Base-by-base conservation (phyloP, 2,113 vertebrate genomes). In the Tyto alba region DNA sequence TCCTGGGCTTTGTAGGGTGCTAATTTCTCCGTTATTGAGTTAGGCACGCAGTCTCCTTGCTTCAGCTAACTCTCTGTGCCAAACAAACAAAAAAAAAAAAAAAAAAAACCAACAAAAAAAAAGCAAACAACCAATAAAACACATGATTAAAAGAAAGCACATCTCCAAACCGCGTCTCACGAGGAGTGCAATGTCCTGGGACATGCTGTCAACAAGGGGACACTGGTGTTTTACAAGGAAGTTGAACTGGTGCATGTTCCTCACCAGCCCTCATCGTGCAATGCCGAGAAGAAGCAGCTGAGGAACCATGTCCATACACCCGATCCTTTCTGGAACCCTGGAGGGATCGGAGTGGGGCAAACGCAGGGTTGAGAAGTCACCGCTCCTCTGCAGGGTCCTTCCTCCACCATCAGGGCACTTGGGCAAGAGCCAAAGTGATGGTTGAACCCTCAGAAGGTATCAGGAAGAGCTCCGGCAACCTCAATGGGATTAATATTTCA, bases 91-190 rank as follows among this genome's bases (percentile, higher is more conserved):
- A n/a, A n/a, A n/a, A n/a, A n/a, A n/a, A n/a, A 71, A 73, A 72
- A 32, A 2, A 22, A 73, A 74, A 62, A 41, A 2, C 29, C 9
- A 30, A 57, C 29, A n/a, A n/a, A n/a, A n/a, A n/a, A n/a, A n/a
- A n/a, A n/a, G n/a, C n/a, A n/a, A n/a, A n/a, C n/a, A n/a, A n/a
- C 5, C 41, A 27, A 15, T 9, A 53, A 56, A 38, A 64, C 7
- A 11, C 0, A 4, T 0, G 2, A 43, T 47, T 17, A n/a, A 26
- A 30, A 41, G 19, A 7, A 52, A 71, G 8, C 13, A 10, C 0
- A 0, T 40, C 66, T 55, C 22, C 78, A 62, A 60, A 17, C 13
- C 9, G 48, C 55, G 1, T 20, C 59, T 48, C 81, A 40, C 1
- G 3, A 29, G 67, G 11, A 20, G 0, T 0, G 30, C 0, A 1